These are phyloP conservation scores for Istiophorus platypterus DNA, from an alignment of 2,113 vertebrate genomes.

Conservation along the genomic window DNA sequence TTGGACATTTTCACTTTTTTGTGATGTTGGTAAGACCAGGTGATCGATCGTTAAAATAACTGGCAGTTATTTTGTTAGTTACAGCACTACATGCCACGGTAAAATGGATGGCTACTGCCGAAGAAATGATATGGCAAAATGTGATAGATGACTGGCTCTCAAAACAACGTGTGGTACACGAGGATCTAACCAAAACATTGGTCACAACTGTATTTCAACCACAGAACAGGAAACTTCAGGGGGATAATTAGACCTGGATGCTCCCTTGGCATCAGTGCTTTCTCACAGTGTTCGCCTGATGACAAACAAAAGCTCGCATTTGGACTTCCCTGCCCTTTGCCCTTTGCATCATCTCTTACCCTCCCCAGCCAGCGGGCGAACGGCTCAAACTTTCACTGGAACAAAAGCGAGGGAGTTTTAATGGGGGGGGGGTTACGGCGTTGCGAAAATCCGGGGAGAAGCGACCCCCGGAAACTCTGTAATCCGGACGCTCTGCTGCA, in stretches of 20 bases:
- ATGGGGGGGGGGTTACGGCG: conserved; percentile 16
- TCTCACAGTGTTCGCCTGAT: background rate
- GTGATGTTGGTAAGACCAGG: background rate
- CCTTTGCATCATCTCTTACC: conserved; percentile 12
- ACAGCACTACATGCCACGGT: background rate
- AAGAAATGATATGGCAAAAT: background rate
- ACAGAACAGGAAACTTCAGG: conserved; percentile 8
- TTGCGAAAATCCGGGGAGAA: background rate
- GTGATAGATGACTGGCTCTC: background rate
- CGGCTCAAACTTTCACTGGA: conserved; percentile 42
- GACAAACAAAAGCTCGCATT: conserved; percentile 27
- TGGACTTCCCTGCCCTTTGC: conserved; percentile 33
- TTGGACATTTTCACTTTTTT: background rate
- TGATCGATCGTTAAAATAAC: background rate
- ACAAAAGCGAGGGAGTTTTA: conserved; percentile 23
- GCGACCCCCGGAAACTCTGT: conserved; percentile 13
- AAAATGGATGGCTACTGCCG: background rate
- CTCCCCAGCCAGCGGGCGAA: conserved; percentile 24
- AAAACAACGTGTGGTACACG: conserved; percentile 16
- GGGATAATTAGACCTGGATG: background rate
- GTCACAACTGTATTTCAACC: background rate
- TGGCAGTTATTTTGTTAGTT: background rate
- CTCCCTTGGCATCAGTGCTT: background rate
- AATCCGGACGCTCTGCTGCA: too few relatives aligned
- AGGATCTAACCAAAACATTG: conserved; percentile 24